phyloP scores from a whole-genome alignment of 2,113 vertebrate species.

The Irena cyanogastra region DNA sequence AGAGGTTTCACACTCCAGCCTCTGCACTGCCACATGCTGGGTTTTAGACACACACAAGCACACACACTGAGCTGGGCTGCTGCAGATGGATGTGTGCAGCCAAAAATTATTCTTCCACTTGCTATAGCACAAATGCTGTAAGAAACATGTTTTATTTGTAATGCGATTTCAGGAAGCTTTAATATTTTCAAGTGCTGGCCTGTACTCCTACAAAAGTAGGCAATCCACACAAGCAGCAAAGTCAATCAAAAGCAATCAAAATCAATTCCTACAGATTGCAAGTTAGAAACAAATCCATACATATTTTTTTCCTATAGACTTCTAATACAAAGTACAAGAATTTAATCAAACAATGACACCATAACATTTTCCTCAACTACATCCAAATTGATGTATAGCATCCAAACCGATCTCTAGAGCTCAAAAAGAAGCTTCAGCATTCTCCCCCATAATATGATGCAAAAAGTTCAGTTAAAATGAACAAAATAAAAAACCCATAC shows the following conservation, averaged over 20 bases:
- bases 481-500: fast-evolving
- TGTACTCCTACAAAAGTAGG: neutral
- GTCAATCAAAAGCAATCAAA: neutral
- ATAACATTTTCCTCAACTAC: neutral
- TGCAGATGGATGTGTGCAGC: fast-evolving
- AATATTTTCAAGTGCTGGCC: neutral
- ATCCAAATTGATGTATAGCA: neutral
- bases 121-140: fast-evolving
- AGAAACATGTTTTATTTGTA: neutral
- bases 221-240: neutral
- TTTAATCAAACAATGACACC: neutral
- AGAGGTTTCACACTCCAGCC: neutral
- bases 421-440: fast-evolving
- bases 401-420: neutral
- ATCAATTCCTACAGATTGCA: fast-evolving
- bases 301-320: neutral
- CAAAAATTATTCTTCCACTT: neutral
- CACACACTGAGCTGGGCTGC: neutral
- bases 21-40: neutral
- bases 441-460: fast-evolving
- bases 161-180: neutral
- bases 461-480: neutral
- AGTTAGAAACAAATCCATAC: fast-evolving
- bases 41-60: neutral
- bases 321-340: neutral